Base-by-base conservation (phyloP, 2,888 invertebrate species). In the Eupithecia exiguata region DNA sequence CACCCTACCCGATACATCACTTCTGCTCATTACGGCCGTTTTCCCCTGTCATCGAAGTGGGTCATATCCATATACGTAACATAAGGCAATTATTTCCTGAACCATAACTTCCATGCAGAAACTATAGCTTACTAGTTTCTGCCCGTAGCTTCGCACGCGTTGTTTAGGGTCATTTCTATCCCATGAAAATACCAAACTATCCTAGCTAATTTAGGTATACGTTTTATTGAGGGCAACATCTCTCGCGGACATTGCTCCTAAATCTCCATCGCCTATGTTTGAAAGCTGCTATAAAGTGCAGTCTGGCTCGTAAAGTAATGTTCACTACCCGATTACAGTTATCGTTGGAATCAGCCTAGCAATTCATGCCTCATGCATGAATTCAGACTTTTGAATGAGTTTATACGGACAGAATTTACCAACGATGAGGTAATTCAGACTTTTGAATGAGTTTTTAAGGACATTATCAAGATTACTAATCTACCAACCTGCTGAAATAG, bases 51-150 rank as follows among this genome's bases (percentile, higher is more conserved):
- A 76, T 70, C 76, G 25, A 84, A 83, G 80, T 86, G 69, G 82
- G 83, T 77, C n/a, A n/a, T n/a, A n/a, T n/a, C n/a, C 83, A 70
- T 71, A 79, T 82, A 85, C 82, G 82, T 85, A 85, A 86, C 80
- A 80, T 70, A 76, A 81, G 79, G 80, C 81, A 78, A 84, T 86
- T 85, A 86, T 84, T 86, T 84, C 78, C 84, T 76, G 77, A 78
- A 83, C 82, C 73, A 36, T 82, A 85, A 84, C 83, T 79, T 80
- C 71, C 75, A 74, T 79, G 79, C 80, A 78, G 75, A 72, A 66
- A 46, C 21, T 58, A 36, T n/a, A n/a, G 30, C 61, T 25, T 12
- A 38, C 18, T n/a, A n/a, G n/a, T n/a, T n/a, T n/a, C n/a, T n/a
- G n/a, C n/a, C n/a, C n/a, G n/a, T n/a, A n/a, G n/a, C n/a, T n/a